These are phyloP conservation scores for Tapirus indicus DNA, from an alignment of 2,797 vertebrate species.

Conservation along the genomic window DNA sequence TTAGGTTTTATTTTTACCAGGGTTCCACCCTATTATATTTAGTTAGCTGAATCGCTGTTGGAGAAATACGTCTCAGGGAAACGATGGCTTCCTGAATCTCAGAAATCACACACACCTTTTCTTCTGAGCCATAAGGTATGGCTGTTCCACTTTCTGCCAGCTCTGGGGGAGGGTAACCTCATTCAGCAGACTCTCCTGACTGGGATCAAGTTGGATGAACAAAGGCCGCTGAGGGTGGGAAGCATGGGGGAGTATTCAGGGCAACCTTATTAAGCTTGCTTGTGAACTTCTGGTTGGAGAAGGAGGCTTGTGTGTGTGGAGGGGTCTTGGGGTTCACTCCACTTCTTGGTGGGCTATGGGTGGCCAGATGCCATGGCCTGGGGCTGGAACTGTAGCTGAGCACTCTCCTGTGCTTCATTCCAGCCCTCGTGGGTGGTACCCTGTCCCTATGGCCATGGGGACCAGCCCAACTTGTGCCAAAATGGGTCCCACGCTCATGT, in stretches of 20 bases:
- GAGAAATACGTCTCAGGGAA: background rate
- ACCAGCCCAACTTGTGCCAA: slow-evolving; percentile 6
- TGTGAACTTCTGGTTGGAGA: background rate
- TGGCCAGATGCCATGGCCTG: slow-evolving; percentile 36
- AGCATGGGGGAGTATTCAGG: background rate
- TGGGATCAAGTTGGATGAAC: slow-evolving; percentile 60
- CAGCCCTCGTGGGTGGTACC: slow-evolving; percentile 61
- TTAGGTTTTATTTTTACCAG: background rate
- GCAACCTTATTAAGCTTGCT: background rate
- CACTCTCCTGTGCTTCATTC: background rate
- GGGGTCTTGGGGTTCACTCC: background rate
- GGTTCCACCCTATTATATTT: background rate
- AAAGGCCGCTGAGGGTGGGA: background rate
- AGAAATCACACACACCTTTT: background rate
- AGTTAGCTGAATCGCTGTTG: background rate
- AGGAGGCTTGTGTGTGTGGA: background rate
- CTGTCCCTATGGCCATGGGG: background rate
- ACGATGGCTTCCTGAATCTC: background rate
- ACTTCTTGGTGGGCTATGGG: background rate
- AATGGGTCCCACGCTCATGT: slow-evolving; percentile 27
- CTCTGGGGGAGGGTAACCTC: background rate
- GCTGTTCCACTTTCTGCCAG: background rate
- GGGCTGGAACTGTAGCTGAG: slow-evolving; percentile 38
- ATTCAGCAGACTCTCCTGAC: slow-evolving; percentile 9
- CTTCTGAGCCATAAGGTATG: background rate